Conservation (phyloP, 2,113 vertebrate species). For the Notechis scutatus region DNA sequence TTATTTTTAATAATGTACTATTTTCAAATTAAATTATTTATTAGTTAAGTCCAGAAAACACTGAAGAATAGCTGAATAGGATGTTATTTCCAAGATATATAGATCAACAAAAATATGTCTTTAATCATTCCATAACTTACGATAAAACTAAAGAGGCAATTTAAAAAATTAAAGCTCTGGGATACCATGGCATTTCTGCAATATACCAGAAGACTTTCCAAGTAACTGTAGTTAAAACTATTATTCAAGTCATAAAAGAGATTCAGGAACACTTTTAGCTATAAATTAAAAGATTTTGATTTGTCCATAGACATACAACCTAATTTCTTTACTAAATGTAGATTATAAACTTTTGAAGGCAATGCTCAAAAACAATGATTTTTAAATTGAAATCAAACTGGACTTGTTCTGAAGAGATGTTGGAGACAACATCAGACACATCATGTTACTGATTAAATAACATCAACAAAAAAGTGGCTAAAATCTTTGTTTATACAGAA, state of each 20-base stretch:
- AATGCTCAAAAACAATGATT: background rate
- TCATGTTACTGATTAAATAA: background rate
- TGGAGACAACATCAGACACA: background rate
- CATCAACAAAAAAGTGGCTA: background rate
- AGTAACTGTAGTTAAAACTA: background rate
- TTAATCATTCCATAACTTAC: background rate
- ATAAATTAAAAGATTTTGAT: background rate
- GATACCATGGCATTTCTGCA: background rate
- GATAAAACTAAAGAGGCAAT: background rate
- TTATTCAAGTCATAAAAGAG: background rate
- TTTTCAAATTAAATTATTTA: background rate
- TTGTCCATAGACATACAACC: background rate
- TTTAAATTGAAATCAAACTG: background rate
- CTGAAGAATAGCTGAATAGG: background rate
- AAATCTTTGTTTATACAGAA: background rate
- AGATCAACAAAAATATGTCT: background rate
- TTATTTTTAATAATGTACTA: background rate
- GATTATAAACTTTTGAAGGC: background rate
- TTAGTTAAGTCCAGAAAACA: background rate
- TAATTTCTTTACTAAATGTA: background rate
- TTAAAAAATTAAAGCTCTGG: background rate
- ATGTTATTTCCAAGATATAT: background rate
- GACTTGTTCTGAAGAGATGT: background rate
- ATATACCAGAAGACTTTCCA: background rate
- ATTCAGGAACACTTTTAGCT: background rate